Percentiles rank a stretch among this genome's conserved stretches.
phyloP scores from a whole-genome alignment of 2,888 invertebrate genomes.

The Malthinus flaveolus region DNA sequence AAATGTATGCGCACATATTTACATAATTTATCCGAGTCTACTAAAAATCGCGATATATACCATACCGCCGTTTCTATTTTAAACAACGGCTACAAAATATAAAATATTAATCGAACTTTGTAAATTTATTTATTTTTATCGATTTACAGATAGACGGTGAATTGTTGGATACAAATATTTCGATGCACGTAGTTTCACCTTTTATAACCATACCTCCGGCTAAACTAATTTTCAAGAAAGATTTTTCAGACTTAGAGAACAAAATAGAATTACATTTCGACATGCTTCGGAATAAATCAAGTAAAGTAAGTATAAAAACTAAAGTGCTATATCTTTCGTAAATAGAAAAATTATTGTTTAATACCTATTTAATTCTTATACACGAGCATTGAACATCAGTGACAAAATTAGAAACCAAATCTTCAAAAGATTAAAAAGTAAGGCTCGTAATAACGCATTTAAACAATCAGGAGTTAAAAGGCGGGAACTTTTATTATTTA shows the following conservation, averaged over 20 bases:
- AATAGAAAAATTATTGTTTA: no score
- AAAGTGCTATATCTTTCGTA: no score
- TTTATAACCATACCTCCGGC: constrained; percentile 67
- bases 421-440: no score
- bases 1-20: constrained; percentile 47
- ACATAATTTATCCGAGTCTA: constrained; percentile 39
- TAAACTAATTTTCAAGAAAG: constrained; percentile 67
- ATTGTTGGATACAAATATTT: constrained; percentile 58
- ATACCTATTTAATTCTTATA: no score
- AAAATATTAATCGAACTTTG: constrained; percentile 14
- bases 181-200: constrained; percentile 62
- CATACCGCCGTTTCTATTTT: constrained; percentile 13
- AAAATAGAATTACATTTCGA: constrained; percentile 64
- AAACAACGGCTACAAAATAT: constrained; percentile 13
- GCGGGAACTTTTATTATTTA: no score
- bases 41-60: constrained; percentile 15
- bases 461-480: no score
- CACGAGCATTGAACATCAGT: no score
- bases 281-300: constrained; percentile 41
- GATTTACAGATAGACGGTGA: constrained; percentile 62
- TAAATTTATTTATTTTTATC: constrained; percentile 8
- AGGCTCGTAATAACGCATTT: no score
- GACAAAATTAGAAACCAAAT: no score
- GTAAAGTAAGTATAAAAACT: constrained; percentile 39
- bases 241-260: constrained; percentile 68